Conservation (phyloP, 2,113 vertebrate genomes). For the Lophochroa leadbeateri region DNA sequence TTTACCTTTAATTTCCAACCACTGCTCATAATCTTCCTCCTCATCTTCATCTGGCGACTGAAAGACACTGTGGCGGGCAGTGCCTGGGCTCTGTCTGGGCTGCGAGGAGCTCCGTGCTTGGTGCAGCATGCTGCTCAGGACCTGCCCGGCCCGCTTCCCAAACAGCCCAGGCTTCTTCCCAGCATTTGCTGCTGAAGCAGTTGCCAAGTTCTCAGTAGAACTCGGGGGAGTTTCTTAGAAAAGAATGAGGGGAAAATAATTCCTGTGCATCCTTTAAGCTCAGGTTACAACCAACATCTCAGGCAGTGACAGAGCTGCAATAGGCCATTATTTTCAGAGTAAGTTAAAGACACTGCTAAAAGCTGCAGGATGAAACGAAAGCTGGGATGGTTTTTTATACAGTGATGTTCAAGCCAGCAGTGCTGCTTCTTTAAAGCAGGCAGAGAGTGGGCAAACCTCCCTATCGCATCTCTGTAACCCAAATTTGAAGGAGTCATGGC, state of each 20-base stretch:
- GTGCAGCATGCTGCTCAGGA: slow-evolving; percentile 82
- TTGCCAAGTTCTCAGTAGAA: slow-evolving; percentile 39
- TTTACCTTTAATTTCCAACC: slow-evolving; percentile 84
- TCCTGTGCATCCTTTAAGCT: neutral
- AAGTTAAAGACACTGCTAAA: neutral
- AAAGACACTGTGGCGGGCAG: slow-evolving; percentile 88
- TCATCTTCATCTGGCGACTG: slow-evolving; percentile 90
- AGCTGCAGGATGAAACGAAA: neutral
- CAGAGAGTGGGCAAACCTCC: neutral
- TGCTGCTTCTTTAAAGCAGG: neutral
- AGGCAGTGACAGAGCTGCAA: neutral
- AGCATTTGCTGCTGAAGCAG: neutral
- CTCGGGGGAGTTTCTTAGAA: slow-evolving; percentile 62
- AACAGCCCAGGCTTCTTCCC: slow-evolving; percentile 82
- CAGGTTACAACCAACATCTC: neutral
- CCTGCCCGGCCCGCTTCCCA: slow-evolving; percentile 83
- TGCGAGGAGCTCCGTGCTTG: slow-evolving; percentile 88
- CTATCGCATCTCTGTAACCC: neutral
- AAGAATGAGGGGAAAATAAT: neutral
- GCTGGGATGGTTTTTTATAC: neutral
- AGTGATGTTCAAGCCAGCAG: neutral
- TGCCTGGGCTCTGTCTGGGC: slow-evolving; percentile 80
- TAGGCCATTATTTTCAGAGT: neutral
- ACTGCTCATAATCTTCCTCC: slow-evolving; percentile 86
- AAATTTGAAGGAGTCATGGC: neutral